Evolutionary conservation across 2,797 vertebrate species (phyloP).

Genomic region (Mycteria americana): DNA sequence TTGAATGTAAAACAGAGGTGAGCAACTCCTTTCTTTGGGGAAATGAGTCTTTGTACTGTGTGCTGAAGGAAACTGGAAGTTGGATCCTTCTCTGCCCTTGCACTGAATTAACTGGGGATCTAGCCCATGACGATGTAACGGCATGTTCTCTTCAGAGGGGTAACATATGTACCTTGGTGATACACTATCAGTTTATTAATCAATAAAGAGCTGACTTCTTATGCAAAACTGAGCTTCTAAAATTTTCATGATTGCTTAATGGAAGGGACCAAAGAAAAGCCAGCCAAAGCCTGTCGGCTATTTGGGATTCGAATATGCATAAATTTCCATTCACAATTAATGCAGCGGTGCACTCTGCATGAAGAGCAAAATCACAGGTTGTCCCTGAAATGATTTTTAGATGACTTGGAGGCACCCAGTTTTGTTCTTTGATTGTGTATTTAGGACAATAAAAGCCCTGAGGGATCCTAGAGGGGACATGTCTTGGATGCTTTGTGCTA

Average conservation of each 20-base stretch:
- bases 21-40: background rate
- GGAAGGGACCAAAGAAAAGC: background rate
- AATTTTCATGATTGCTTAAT: slow-evolving; percentile 14
- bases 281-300: background rate
- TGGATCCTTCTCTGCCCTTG: background rate
- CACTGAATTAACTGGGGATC: background rate
- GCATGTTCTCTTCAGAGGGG: background rate
- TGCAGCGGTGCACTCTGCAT: background rate
- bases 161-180: background rate
- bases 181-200: background rate
- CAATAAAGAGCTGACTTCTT: background rate
- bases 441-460: background rate
- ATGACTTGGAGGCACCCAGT: background rate
- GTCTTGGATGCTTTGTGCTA: background rate
- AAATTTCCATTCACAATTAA: slow-evolving; percentile 49
- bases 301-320: slow-evolving; percentile 40
- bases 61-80: background rate
- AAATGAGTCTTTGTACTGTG: background rate
- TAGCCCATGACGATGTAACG: background rate
- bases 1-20: background rate
- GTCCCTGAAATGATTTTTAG: slow-evolving; percentile 30
- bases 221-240: background rate
- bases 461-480: background rate
- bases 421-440: slow-evolving; percentile 21
- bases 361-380: background rate